Base-by-base conservation (phyloP, 2,888 invertebrate genomes). In the Oligia latruncula region DNA sequence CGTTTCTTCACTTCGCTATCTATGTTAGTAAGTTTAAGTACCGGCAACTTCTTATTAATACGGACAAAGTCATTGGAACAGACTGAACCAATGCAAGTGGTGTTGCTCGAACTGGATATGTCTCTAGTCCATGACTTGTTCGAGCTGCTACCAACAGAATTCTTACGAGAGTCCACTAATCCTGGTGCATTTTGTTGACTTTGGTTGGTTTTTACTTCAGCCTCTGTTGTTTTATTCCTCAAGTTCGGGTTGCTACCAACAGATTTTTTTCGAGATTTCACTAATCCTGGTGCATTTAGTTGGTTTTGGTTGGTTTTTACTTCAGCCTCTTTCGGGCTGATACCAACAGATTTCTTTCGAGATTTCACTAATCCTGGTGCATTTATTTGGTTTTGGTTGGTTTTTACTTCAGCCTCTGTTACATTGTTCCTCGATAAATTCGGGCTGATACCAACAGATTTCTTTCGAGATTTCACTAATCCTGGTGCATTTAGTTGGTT, bases 111-210 rank as follows among this genome's bases (percentile, higher is more conserved):
- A 62, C 92, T 93, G 0, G 95, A 95, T 78, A 96, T 95, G 70
- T 96, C 94, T 85, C 91, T 94, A 2, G 94, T 95, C 96, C 96
- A 96, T 0, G 95, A 95, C 0, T 93, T 84, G 43, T 92, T 91
- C 0, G 95, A 94, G 11, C 68, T 83, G 66, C 93, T 93, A 23
- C 88, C 88, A 11, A 88, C n/a, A 1, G 94, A 94, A 15, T 87
- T 87, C 64, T 91, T 90, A 15, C 93, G 87, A 4, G 92, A 91
- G 1, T 82, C 83, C 5, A 90, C 86, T 9, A 78, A 71, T 1
- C 77, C 67, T 5, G 87, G 74, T 23, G 8, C 29, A 9, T 71
- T 65, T 52, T 13, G 17, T 52, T 55, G n/a, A 20, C 3, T 76
- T 62, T n/a, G 49, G 23, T 46, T 43, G 1, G 20, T 40, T 52